phyloP scores from a whole-genome alignment of 2,888 invertebrate species.

The Griposia aprilina region DNA sequence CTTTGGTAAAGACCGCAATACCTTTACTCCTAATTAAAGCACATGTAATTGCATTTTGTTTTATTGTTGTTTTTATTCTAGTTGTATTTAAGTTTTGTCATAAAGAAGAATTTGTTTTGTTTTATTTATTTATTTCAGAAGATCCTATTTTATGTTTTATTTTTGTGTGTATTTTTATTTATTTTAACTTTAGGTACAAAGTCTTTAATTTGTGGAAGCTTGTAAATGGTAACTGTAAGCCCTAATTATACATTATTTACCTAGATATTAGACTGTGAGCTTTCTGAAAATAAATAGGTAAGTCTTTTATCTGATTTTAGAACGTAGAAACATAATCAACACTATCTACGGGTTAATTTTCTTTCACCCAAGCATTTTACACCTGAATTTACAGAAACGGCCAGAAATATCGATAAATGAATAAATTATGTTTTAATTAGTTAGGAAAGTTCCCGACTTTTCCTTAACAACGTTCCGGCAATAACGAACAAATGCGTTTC shows the following conservation, averaged over 20 bases:
- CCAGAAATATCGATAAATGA: slow-evolving; percentile 18
- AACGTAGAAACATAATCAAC: not conserved
- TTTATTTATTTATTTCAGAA: not conserved
- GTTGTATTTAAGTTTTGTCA: not conserved
- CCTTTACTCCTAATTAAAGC: not conserved
- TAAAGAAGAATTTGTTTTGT: not conserved
- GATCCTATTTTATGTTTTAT: too few species aligned
- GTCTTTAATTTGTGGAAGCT: too few species aligned
- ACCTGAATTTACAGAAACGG: not conserved
- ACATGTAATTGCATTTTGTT: not conserved
- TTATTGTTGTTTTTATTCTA: not conserved
- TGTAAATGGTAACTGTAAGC: too few species aligned
- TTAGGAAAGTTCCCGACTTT: slow-evolving; percentile 25
- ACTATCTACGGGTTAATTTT: not conserved
- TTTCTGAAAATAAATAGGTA: too few species aligned
- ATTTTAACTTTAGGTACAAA: too few species aligned
- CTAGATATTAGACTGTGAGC: too few species aligned
- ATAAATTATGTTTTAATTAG: slow-evolving; percentile 33
- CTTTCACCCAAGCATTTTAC: not conserved
- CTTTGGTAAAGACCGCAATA: not conserved
- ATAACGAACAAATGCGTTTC: slow-evolving; percentile 40
- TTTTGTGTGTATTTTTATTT: too few species aligned
- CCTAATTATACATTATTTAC: too few species aligned
- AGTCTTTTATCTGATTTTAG: not conserved
- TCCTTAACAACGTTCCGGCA: slow-evolving; percentile 24